Conservation (phyloP, 2,113 vertebrate genomes). For the Gorsachius goisagi region DNA sequence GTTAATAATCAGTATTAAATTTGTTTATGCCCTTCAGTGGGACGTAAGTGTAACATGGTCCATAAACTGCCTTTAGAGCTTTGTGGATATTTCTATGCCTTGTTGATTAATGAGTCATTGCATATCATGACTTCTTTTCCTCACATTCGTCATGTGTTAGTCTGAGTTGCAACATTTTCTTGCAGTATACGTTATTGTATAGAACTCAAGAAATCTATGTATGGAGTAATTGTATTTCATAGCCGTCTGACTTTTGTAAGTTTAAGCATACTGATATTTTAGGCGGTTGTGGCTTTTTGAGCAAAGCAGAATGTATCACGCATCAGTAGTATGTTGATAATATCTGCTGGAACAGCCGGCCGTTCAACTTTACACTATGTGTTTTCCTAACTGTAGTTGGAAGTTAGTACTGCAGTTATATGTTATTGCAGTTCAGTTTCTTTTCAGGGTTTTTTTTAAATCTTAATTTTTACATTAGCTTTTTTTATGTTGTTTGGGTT, state of each 20-base stretch:
- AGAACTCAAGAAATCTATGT: not conserved
- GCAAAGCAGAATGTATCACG: not conserved
- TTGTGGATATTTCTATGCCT: conserved; percentile 3
- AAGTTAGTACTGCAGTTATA: not conserved
- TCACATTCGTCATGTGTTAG: not conserved
- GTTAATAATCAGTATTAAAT: conserved; percentile 18
- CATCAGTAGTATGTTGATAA: not conserved
- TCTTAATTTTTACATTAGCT: not conserved
- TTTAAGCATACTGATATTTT: not conserved
- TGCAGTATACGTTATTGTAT: not conserved
- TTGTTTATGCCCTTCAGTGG: not conserved
- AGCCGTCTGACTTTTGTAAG: not conserved
- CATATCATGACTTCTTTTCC: not conserved
- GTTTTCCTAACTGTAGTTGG: not conserved
- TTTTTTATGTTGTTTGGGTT: not conserved
- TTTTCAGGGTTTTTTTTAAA: not conserved
- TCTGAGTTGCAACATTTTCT: conserved; percentile 1
- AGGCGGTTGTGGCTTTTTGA: not conserved
- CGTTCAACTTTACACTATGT: not conserved
- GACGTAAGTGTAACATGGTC: not conserved
- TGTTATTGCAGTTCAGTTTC: not conserved
- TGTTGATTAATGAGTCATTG: conserved; percentile 2
- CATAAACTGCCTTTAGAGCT: conserved; percentile 6
- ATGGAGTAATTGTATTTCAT: not conserved
- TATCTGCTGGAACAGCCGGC: not conserved